Evolutionary conservation across 2,888 invertebrate species (phyloP).

Genomic region (Hirudinaria manillensis): DNA sequence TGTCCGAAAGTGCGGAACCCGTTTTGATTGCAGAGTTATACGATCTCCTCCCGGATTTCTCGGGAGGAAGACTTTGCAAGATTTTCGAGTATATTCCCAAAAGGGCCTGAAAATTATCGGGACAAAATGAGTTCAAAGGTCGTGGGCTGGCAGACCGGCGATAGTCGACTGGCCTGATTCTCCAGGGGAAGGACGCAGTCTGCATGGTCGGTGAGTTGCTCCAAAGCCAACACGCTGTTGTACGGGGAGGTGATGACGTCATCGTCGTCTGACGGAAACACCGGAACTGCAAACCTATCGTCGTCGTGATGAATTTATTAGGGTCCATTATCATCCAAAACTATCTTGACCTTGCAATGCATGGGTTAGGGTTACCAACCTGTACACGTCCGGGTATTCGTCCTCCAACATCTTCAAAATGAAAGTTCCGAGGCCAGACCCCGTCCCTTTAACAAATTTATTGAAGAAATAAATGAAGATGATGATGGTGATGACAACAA

Average conservation of each 20-base stretch:
- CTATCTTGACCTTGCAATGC: background rate
- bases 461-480: background rate
- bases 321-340: too few relatives aligned
- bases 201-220: constrained; percentile 53
- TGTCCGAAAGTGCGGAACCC: constrained; percentile 47
- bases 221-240: constrained; percentile 55
- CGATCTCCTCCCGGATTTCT: constrained; percentile 47
- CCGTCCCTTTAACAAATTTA: constrained; percentile 49
- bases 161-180: constrained; percentile 49
- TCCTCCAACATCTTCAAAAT: constrained; percentile 52
- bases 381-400: constrained; percentile 55
- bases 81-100: constrained; percentile 51
- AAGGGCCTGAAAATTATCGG: constrained; percentile 45
- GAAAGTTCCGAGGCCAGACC: constrained; percentile 55
- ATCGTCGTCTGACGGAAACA: constrained; percentile 56
- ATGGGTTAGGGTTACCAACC: constrained; percentile 33
- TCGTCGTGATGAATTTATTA: background rate
- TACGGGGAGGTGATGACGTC: constrained; percentile 57
- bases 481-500: background rate
- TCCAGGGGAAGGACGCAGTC: constrained; percentile 56
- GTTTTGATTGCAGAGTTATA: constrained; percentile 40
- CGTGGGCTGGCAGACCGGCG: too few relatives aligned
- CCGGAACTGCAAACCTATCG: constrained; percentile 53
- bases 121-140: background rate
- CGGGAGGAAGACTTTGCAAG: constrained; percentile 46